These are phyloP conservation scores for Spheniscus mendiculus DNA, from an alignment of 2,113 vertebrate genomes.

Conservation along the genomic window DNA sequence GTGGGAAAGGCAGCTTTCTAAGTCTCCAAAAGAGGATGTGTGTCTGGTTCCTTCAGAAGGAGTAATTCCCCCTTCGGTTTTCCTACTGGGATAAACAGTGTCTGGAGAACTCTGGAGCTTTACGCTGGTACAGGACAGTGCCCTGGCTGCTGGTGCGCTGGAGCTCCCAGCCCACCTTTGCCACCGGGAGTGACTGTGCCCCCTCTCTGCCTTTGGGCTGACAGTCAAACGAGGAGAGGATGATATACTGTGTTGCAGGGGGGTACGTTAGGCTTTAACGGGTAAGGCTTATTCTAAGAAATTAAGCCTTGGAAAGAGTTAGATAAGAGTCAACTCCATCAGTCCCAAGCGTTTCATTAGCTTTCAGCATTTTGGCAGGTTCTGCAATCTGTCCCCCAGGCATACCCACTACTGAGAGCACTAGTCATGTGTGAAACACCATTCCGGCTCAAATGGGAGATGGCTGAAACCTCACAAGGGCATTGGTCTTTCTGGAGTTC, in stretches of 20 bases:
- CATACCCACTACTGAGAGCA: neutral
- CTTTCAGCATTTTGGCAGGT: neutral
- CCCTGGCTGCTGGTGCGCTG: fast-evolving
- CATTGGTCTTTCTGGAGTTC: neutral
- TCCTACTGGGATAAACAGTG: neutral
- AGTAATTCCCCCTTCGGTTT: neutral
- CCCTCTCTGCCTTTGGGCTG: neutral
- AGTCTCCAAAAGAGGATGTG: neutral
- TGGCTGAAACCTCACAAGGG: too few species aligned
- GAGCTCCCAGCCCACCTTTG: neutral
- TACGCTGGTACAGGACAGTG: fast-evolving
- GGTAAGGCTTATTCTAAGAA: neutral
- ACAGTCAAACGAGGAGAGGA: neutral
- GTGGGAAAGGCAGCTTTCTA: neutral
- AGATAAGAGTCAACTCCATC: neutral
- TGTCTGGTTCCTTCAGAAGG: neutral
- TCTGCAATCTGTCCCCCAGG: neutral
- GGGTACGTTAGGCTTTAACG: neutral
- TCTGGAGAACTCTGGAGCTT: neutral
- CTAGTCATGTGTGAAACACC: neutral
- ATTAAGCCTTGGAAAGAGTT: neutral
- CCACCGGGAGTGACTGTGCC: neutral
- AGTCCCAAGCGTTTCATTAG: too few species aligned
- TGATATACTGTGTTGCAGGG: fast-evolving
- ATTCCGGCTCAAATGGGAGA: neutral